Evolutionary conservation across 2,797 vertebrate species (phyloP).

Genomic region (Natrix natrix): DNA sequence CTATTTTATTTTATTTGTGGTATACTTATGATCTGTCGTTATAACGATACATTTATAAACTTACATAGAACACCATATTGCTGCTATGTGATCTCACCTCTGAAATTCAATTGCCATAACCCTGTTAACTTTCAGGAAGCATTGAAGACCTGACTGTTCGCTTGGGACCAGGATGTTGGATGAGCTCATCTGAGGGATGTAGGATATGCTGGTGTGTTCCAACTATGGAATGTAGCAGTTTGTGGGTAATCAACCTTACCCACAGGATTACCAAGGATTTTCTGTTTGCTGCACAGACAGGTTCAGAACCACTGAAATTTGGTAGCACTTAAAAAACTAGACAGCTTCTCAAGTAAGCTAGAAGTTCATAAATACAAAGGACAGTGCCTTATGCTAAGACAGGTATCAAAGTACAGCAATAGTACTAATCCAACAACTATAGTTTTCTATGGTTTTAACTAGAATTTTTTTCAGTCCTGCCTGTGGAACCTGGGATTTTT

Average conservation of each 20-base stretch:
- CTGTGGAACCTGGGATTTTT: too few relatives aligned
- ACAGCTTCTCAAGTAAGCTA: not conserved
- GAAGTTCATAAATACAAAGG: not conserved
- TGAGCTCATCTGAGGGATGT: not conserved
- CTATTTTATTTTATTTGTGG: too few relatives aligned
- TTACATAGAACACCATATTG: not conserved
- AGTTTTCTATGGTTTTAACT: too few relatives aligned
- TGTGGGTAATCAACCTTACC: not conserved
- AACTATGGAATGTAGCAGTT: not conserved
- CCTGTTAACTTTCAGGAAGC: not conserved
- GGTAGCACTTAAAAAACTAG: not conserved
- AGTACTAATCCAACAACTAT: too few relatives aligned
- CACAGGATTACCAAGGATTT: too few relatives aligned
- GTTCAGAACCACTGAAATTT: too few relatives aligned
- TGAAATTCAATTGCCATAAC: not conserved
- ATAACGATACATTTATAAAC: not conserved
- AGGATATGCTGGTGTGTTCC: not conserved
- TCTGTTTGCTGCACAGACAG: too few relatives aligned
- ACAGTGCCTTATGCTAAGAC: too few relatives aligned
- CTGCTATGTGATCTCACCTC: not conserved
- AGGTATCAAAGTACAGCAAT: too few relatives aligned
- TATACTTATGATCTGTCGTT: too few relatives aligned
- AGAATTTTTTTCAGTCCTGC: too few relatives aligned
- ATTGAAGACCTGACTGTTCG: not conserved
- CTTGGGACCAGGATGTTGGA: not conserved